Evolutionary conservation across 2,113 vertebrate genomes (phyloP).

Genomic region (Phaetusa simplex): DNA sequence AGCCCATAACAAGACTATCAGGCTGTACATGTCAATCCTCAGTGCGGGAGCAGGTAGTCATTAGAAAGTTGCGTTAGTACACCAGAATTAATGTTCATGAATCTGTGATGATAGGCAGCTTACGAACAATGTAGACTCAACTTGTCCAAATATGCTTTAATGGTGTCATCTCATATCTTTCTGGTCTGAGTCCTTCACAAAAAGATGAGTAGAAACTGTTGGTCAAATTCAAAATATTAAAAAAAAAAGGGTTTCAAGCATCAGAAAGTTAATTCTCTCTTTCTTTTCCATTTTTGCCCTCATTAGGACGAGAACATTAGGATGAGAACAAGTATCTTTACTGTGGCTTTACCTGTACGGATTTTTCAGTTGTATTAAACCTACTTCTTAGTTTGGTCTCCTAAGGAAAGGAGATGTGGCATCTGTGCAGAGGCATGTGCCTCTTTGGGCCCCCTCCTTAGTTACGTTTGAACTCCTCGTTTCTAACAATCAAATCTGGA

Average conservation of each 20-base stretch:
- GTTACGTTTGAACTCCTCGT: neutral
- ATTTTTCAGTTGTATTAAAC: neutral
- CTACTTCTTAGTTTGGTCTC: neutral
- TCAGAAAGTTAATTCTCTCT: neutral
- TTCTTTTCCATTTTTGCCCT: neutral
- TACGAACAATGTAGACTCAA: neutral
- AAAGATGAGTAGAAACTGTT: neutral
- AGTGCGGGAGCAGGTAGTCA: neutral
- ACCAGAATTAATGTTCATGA: conserved; percentile 4
- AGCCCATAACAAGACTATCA: conserved; percentile 18
- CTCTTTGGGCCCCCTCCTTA: neutral
- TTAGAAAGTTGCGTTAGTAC: neutral
- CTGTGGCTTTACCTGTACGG: neutral
- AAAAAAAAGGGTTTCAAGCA: neutral
- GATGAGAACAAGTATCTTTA: neutral
- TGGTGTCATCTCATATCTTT: neutral
- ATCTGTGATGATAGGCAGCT: neutral
- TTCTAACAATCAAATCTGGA: neutral
- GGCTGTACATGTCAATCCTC: conserved; percentile 33
- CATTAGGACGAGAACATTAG: neutral
- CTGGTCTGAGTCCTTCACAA: neutral
- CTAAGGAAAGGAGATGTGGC: neutral
- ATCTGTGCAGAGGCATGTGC: too few species aligned
- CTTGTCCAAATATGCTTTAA: neutral
- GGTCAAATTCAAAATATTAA: neutral